These are phyloP conservation scores for Cerastis rubricosa DNA, from an alignment of 2,888 invertebrate genomes.

Conservation along the genomic window DNA sequence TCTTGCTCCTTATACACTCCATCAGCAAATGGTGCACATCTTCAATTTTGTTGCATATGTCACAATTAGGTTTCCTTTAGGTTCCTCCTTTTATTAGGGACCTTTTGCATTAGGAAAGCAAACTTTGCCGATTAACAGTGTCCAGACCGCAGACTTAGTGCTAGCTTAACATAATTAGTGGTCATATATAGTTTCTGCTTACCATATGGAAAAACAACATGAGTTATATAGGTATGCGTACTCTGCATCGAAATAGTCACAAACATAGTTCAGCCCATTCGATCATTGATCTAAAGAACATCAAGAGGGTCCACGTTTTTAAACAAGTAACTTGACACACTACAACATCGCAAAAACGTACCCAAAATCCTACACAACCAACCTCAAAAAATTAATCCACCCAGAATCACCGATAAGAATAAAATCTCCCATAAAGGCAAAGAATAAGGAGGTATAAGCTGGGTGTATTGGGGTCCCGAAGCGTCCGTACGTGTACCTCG, in stretches of 20 bases:
- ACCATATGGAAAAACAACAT: not conserved
- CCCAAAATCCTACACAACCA: not conserved
- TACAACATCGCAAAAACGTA: no score
- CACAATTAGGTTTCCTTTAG: no score
- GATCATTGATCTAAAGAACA: not conserved
- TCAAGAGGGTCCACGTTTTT: no score
- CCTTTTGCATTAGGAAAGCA: no score
- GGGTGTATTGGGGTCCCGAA: conserved; percentile 68
- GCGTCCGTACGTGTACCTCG: conserved; percentile 80
- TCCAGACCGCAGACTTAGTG: no score
- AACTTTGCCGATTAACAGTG: no score
- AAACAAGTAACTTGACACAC: no score
- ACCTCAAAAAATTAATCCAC: conserved; percentile 34
- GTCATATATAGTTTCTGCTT: not conserved
- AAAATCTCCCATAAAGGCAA: conserved; percentile 67
- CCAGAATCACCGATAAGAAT: conserved; percentile 46
- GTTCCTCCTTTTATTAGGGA: no score
- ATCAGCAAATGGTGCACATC: no score
- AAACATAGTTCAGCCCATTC: not conserved
- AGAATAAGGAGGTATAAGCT: conserved; percentile 59
- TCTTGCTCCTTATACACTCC: no score
- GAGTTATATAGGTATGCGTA: not conserved
- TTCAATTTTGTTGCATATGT: no score
- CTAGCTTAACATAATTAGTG: no score
- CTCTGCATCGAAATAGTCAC: not conserved